These are phyloP conservation scores for Tetragnatha montana DNA, from an alignment of 2,888 invertebrate genomes.

Conservation along the genomic window DNA sequence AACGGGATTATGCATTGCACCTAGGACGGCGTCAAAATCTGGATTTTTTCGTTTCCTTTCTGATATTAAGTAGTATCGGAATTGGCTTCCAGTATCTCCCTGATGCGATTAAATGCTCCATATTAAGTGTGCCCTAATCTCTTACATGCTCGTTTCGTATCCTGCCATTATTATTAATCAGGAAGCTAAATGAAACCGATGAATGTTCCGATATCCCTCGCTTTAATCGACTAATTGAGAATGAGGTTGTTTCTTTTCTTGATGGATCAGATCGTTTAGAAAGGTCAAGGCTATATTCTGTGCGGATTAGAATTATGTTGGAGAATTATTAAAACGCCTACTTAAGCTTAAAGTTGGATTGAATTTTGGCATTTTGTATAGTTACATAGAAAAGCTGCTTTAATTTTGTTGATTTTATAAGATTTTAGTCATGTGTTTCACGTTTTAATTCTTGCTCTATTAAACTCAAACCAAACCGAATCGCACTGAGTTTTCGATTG, in stretches of 20 bases:
- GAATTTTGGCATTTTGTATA: too few species aligned
- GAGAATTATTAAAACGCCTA: too few species aligned
- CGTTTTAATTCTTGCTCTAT: too few species aligned
- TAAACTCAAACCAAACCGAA: too few species aligned
- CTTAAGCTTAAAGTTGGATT: too few species aligned
- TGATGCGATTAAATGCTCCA: conserved; percentile 36
- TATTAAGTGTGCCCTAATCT: conserved; percentile 25
- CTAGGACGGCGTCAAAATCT: background rate
- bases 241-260: background rate
- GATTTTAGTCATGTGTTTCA: too few species aligned
- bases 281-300: background rate
- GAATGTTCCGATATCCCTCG: background rate
- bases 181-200: background rate
- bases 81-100: conserved; percentile 3
- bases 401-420: too few species aligned
- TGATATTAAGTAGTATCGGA: conserved; percentile 7
- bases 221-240: background rate
- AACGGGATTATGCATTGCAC: conserved; percentile 33
- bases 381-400: too few species aligned
- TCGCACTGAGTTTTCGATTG: too few species aligned
- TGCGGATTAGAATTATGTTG: background rate
- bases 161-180: conserved; percentile 23
- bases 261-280: background rate
- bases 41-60: conserved; percentile 3
- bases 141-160: conserved; percentile 10